These are phyloP conservation scores for Zaprionus obscuricornis DNA, from an alignment of 2,888 invertebrate species.

Conservation along the genomic window DNA sequence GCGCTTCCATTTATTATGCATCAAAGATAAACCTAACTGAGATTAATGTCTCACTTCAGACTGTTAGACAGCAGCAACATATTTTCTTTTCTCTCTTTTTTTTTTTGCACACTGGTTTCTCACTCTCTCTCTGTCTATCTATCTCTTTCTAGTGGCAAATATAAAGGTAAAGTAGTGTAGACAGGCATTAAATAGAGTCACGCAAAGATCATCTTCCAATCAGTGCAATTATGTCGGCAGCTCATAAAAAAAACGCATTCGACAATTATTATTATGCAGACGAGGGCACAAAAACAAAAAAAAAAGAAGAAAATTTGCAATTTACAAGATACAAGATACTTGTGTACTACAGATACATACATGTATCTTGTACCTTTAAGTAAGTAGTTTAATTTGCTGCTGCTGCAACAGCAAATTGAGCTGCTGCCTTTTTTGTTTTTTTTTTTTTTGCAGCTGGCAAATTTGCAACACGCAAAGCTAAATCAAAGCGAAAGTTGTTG, in stretches of 20 bases:
- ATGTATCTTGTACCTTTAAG: too few relatives aligned
- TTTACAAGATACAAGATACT: conserved; percentile 5
- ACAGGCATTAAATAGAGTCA: conserved; percentile 38
- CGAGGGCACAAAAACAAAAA: conserved; percentile 8
- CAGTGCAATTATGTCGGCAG: conserved; percentile 67
- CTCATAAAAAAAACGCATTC: conserved; percentile 66
- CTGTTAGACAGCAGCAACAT: conserved; percentile 45
- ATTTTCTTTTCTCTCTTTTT: conserved; percentile 25
- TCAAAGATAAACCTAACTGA: conserved; percentile 78
- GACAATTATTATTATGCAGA: conserved; percentile 59
- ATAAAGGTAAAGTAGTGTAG: neutral
- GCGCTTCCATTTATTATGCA: conserved; percentile 75
- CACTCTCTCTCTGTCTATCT: too few relatives aligned
- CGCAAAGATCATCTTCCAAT: conserved; percentile 58
- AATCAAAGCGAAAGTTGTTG: conserved; percentile 69
- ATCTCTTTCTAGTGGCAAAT: too few relatives aligned
- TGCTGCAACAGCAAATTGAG: conserved; percentile 42
- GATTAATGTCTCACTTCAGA: conserved; percentile 77
- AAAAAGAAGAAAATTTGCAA: too few relatives aligned
- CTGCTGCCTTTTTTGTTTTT: conserved; percentile 37
- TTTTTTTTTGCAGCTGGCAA: conserved; percentile 35
- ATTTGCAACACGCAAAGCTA: conserved; percentile 62
- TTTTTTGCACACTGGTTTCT: too few relatives aligned
- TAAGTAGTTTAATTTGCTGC: conserved; percentile 49
- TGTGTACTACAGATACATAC: too few relatives aligned